Evolutionary conservation across 2,797 vertebrate genomes (phyloP).

Genomic region (Karalla daura): DNA sequence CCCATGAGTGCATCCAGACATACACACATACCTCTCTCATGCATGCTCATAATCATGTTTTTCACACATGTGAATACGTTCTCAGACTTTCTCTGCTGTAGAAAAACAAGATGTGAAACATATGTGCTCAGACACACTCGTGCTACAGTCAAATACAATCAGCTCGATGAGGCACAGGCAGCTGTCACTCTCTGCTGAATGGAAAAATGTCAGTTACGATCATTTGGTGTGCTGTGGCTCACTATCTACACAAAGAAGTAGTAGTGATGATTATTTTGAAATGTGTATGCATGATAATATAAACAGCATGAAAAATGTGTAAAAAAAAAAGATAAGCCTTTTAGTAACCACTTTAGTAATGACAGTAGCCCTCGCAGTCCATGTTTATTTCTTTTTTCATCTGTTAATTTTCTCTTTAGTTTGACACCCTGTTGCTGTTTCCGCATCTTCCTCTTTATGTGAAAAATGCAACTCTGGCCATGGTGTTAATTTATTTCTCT

Average conservation of each 20-base stretch:
- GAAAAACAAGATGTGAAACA: slow-evolving; percentile 44
- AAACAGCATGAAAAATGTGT: neutral
- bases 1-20: slow-evolving; percentile 62
- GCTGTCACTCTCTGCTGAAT: slow-evolving; percentile 71
- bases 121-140: slow-evolving; percentile 45
- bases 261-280: too few relatives aligned
- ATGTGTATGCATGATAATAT: neutral
- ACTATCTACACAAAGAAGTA: neutral
- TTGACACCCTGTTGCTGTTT: neutral
- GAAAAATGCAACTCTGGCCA: slow-evolving; percentile 15
- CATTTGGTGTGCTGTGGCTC: slow-evolving; percentile 55
- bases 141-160: slow-evolving; percentile 32
- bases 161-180: slow-evolving; percentile 51
- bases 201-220: slow-evolving; percentile 60
- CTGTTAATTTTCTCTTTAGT: neutral
- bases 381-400: neutral
- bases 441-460: slow-evolving; percentile 3
- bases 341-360: neutral
- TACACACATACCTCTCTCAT: slow-evolving; percentile 50
- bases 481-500: neutral
- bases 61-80: slow-evolving; percentile 42
- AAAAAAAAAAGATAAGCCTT: neutral
- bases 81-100: slow-evolving; percentile 28
- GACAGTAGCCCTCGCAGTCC: neutral
- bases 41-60: slow-evolving; percentile 48